A percentile compares a stretch with the other conserved stretches of the same genome.
These are phyloP conservation scores for Laticauda colubrina DNA, from an alignment of 2,113 vertebrate species.

Conservation along the genomic window DNA sequence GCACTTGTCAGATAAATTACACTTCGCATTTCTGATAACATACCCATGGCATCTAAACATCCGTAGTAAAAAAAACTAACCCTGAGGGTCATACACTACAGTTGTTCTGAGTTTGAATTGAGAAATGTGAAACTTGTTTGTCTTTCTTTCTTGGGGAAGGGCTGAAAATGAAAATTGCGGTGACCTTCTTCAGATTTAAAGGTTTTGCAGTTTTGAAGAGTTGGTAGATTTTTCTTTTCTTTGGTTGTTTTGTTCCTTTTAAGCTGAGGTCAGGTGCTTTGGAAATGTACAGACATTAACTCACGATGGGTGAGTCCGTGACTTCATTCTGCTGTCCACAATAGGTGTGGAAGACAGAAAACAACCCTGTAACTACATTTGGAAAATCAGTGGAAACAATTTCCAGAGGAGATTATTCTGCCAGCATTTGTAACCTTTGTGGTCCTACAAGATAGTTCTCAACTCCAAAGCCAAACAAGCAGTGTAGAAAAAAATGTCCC, in stretches of 20 bases:
- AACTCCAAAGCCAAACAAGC: neutral
- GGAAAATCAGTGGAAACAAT: neutral
- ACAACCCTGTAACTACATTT: neutral
- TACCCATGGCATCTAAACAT: neutral
- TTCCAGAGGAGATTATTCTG: neutral
- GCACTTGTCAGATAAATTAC: conserved; percentile 28
- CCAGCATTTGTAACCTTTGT: neutral
- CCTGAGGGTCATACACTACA: neutral
- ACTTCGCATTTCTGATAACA: conserved; percentile 28
- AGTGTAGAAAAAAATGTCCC: neutral
- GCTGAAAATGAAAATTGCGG: neutral
- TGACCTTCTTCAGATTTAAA: neutral
- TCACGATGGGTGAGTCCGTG: neutral
- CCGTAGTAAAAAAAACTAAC: conserved; percentile 9
- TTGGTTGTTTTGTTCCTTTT: neutral
- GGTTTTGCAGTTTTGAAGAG: neutral
- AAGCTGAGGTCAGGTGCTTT: neutral
- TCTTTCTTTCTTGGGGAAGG: neutral
- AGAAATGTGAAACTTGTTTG: conserved; percentile 1
- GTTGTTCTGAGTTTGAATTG: conserved; percentile 12
- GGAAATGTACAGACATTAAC: neutral
- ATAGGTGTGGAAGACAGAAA: neutral
- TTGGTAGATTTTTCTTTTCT: neutral
- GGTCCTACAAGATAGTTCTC: neutral
- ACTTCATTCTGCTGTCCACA: neutral